A percentile compares a stretch with the other conserved stretches of the same genome.
These are phyloP conservation scores for Arctopsyche grandis DNA, from an alignment of 1,140 invertebrate genomes.

Conservation along the genomic window DNA sequence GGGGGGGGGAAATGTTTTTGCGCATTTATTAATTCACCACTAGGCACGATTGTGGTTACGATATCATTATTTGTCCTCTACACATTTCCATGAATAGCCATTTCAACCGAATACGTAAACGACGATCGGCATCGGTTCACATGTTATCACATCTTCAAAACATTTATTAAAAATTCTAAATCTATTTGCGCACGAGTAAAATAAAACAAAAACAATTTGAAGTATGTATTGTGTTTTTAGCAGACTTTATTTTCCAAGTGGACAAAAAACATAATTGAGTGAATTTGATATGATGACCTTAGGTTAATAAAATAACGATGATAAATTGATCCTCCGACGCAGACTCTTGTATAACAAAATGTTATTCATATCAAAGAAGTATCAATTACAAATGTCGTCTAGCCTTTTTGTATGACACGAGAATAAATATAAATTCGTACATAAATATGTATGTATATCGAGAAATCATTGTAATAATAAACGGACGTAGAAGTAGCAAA, in stretches of 20 bases:
- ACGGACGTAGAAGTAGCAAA: no score
- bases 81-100: conserved; percentile 22
- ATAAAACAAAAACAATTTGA: no score
- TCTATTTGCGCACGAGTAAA: no score
- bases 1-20: neutral
- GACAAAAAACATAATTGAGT: conserved; percentile 14
- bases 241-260: no score
- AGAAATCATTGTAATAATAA: no score
- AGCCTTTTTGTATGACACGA: no score
- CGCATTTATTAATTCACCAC: neutral
- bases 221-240: no score
- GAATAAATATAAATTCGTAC: no score
- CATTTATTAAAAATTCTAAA: no score
- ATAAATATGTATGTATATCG: no score
- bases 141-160: no score
- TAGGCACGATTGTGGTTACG: neutral
- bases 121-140: neutral
- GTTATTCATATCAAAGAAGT: conserved; percentile 7
- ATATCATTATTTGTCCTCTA: conserved; percentile 13
- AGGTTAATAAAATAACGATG: conserved; percentile 37
- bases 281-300: conserved; percentile 21
- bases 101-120: neutral
- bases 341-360: neutral
- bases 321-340: conserved; percentile 31
- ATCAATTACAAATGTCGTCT: conserved; percentile 10